Percentiles rank a stretch among this genome's conserved stretches.
phyloP scores from a whole-genome alignment of 1,140 invertebrate species.

The Bombus confusus region DNA sequence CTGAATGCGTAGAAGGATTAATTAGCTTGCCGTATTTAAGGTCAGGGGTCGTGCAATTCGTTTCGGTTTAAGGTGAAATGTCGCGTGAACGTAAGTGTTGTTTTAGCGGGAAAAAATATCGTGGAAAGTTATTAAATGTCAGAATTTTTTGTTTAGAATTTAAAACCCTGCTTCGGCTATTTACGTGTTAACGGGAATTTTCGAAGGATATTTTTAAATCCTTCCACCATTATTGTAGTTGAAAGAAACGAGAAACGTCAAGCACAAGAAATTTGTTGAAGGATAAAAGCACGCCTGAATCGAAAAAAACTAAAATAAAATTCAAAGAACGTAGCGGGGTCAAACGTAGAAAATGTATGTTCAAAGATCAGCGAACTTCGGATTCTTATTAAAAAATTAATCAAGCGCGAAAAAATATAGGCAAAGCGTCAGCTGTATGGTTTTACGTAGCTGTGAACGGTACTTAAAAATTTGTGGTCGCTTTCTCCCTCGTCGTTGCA shows the following conservation, averaged over 20 bases:
- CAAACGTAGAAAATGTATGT: too few species aligned
- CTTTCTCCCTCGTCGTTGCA: background rate
- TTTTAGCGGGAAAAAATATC: background rate
- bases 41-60: background rate
- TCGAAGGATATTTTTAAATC: background rate
- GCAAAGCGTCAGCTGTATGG: too few species aligned
- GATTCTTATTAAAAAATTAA: conserved; percentile 14
- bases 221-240: too few species aligned
- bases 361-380: background rate
- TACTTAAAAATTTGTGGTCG: background rate
- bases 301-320: background rate
- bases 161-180: background rate
- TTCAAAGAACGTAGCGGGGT: background rate
- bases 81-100: background rate
- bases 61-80: background rate
- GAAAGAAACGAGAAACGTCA: too few species aligned
- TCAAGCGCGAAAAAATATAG: background rate
- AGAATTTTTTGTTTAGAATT: background rate
- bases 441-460: background rate
- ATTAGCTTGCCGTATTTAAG: background rate
- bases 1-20: background rate
- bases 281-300: background rate
- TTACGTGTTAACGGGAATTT: background rate
- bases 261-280: background rate
- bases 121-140: background rate